Evolutionary conservation across 2,888 invertebrate species (phyloP), one percentile per base, ranked within the genome.

Genomic region (Rambutsinella grinnellia): DNA sequence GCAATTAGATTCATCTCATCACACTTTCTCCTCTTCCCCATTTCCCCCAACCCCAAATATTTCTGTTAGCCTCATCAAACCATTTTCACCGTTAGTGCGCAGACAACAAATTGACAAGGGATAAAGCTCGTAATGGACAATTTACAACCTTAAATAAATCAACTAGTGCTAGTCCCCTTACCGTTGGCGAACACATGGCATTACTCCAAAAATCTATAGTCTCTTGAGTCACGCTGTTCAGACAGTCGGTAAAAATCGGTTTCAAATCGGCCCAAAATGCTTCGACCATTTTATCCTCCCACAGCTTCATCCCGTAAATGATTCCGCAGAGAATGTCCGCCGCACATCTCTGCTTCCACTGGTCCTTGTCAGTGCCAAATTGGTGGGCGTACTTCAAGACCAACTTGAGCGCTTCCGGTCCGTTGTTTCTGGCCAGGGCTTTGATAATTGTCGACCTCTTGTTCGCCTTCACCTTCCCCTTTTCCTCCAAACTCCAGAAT

Each of bases 401-500:
- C 6, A 79, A 24, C 19, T 76, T 70, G 2, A 84, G 54, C 3
- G 54, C 63, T 17, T 72, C 68, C 2, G 84, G 83, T 15, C 84
- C 84, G 61, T 79, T 78, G 53, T 83, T 83, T 49, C 84, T 49
- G 2, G 83, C 70, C 2, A 84, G 60, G 1, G 72, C 57, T 75
- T 82, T 79, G 8, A 66, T 63, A 46, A 81, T 75, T 1, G 28
- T 63, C 0, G 81, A 74, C 44, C 82, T 51, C 56, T 84, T 82
- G 27, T 76, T 79, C 6, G 69, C 68, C 17, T 78, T 77, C 6
- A 70, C 65, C 49, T 83, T 84, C 5, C 78, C 76, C 86, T 93
- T 93, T 85, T 95, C 95, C 85, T 96, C 96, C 58, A 95, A 88
- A 0, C 94, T 91, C 76, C 93, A 89, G 86, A 91, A 94, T 13